Conservation (phyloP, 92 coral and sea anemone species). For the Actinernus sp. region DNA sequence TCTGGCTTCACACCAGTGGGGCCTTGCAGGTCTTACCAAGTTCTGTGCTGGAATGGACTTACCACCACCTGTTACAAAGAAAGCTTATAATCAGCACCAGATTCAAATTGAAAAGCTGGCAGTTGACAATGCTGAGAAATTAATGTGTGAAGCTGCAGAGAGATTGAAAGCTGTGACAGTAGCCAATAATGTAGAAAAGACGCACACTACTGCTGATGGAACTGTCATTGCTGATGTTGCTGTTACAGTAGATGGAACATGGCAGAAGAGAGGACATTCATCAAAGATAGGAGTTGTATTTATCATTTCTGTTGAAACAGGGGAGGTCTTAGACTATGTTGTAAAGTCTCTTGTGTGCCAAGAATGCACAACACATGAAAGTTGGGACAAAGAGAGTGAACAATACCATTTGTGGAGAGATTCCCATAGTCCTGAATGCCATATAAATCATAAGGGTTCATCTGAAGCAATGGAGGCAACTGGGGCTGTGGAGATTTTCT, state of each 20-base stretch:
- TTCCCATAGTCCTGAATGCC: constrained; percentile 44
- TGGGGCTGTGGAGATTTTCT: constrained; percentile 69
- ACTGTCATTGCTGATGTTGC: constrained; percentile 28
- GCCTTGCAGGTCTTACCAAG: constrained; percentile 37
- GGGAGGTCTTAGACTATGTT: constrained; percentile 64
- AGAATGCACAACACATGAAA: constrained; percentile 48
- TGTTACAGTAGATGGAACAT: constrained; percentile 66
- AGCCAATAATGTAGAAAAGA: constrained; percentile 23
- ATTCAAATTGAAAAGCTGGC: constrained; percentile 54
- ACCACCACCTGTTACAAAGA: constrained; percentile 66
- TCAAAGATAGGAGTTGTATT: constrained; percentile 67
- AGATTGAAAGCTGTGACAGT: constrained; percentile 36
- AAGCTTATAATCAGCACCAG: constrained; percentile 61
- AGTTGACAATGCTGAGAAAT: constrained; percentile 47
- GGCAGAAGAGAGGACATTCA: constrained; percentile 77
- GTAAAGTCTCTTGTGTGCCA: constrained; percentile 71
- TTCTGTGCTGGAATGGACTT: constrained; percentile 71
- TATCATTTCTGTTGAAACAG: constrained; percentile 56
- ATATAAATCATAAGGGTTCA: constrained; percentile 57
- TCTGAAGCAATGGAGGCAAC: constrained; percentile 66
- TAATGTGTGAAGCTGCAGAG: constrained; percentile 59
- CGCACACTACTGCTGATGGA: constrained; percentile 16
- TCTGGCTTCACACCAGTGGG: constrained; percentile 48
- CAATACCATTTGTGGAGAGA: constrained; percentile 46
- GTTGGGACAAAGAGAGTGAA: constrained; percentile 26